Conservation (phyloP, 1,140 invertebrate species). For the Heliothis virescens region DNA sequence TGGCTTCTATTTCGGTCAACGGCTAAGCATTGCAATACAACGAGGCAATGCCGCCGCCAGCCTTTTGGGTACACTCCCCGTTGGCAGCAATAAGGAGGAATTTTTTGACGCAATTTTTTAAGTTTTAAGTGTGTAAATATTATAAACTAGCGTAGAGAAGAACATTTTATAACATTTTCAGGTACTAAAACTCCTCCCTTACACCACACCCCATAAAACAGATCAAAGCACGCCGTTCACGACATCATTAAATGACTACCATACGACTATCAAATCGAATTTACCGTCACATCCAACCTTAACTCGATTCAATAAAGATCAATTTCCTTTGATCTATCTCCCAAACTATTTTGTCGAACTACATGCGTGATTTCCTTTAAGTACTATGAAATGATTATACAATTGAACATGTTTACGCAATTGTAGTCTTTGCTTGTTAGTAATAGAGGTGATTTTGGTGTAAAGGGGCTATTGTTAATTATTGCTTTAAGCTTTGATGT, state of each 20-base stretch:
- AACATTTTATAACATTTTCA: neutral
- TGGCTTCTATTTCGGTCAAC: no score
- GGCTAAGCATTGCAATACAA: no score
- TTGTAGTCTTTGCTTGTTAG: conserved; percentile 30
- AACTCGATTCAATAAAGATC: conserved; percentile 34
- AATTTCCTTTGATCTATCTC: conserved; percentile 26
- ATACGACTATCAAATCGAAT: conserved; percentile 65
- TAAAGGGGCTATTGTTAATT: conserved; percentile 40
- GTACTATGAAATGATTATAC: conserved; percentile 48
- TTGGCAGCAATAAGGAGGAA: no score
- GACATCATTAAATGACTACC: conserved; percentile 81
- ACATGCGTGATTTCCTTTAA: conserved; percentile 49
- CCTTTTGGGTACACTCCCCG: no score
- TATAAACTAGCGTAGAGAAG: neutral
- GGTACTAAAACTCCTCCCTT: conserved; percentile 44
- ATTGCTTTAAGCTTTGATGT: conserved; percentile 47
- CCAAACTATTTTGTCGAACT: conserved; percentile 36
- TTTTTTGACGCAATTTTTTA: no score
- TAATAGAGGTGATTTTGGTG: conserved; percentile 25
- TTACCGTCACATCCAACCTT: conserved; percentile 38
- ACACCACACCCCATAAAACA: conserved; percentile 65
- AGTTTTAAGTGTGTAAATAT: no score
- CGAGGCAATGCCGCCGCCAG: no score
- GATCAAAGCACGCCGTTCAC: conserved; percentile 79
- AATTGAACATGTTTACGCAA: conserved; percentile 18